These are phyloP conservation scores for Lepidocyrtoides sp. DNA, from an alignment of 2,888 invertebrate genomes.

Conservation along the genomic window DNA sequence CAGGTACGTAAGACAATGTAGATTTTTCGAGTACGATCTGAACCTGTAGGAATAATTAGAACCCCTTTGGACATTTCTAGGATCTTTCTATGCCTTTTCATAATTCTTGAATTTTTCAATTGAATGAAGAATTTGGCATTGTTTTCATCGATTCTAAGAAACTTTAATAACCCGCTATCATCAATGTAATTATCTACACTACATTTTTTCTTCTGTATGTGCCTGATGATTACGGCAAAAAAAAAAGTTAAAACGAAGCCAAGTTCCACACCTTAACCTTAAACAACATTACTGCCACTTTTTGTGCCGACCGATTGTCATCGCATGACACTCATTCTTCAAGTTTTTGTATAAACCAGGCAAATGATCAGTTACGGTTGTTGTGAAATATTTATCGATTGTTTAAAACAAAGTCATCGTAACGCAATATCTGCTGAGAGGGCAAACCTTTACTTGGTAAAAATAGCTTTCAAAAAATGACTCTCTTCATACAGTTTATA, in stretches of 20 bases:
- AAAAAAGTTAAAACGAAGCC: neutral
- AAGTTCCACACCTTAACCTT: conserved; percentile 45
- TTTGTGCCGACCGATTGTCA: conserved; percentile 15
- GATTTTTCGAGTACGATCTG: too few relatives aligned
- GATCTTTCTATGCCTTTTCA: conserved; percentile 15
- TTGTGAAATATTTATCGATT: neutral
- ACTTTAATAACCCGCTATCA: conserved; percentile 21
- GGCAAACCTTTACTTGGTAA: neutral
- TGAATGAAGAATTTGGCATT: conserved; percentile 47
- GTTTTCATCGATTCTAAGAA: conserved; percentile 49
- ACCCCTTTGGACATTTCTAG: conserved; percentile 65
- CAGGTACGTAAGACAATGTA: too few relatives aligned
- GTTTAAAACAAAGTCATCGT: neutral
- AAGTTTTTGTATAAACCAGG: neutral
- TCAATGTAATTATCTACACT: neutral
- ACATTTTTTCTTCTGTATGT: neutral
- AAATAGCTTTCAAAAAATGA: neutral
- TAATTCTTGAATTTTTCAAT: conserved; percentile 7
- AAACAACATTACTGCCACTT: neutral
- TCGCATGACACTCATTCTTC: conserved; percentile 34
- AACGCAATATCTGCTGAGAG: neutral
- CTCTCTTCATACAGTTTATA: neutral
- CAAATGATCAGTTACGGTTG: neutral
- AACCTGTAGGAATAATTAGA: conserved; percentile 30
- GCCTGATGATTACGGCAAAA: too few relatives aligned